Evolutionary conservation across 2,113 vertebrate species (phyloP).

Genomic region (Crotalus horridus): DNA sequence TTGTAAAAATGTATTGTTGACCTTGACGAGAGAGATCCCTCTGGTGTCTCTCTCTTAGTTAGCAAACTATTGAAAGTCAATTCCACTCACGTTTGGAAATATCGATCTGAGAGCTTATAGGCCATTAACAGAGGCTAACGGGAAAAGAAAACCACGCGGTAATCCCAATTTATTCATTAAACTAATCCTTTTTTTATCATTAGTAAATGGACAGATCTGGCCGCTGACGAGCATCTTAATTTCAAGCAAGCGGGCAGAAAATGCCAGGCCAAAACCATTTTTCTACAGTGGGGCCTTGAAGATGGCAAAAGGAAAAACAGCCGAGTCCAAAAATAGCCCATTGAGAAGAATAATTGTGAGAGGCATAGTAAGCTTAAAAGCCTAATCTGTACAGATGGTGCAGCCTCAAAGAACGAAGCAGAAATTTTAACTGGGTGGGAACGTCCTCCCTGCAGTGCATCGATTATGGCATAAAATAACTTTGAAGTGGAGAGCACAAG

Average conservation of each 20-base stretch:
- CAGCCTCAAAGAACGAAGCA: not conserved
- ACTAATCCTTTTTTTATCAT: constrained; percentile 7
- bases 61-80: constrained; percentile 2
- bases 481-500: not conserved
- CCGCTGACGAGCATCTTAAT: constrained; percentile 11
- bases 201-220: constrained; percentile 41
- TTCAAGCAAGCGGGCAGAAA: constrained; percentile 39
- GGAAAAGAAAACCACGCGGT: constrained; percentile 18
- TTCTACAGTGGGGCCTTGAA: constrained; percentile 27
- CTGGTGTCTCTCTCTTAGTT: not conserved
- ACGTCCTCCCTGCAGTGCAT: not conserved
- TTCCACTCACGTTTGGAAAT: constrained; percentile 4
- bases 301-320: constrained; percentile 20
- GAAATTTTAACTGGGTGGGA: not conserved
- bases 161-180: constrained; percentile 11
- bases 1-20: constrained; percentile 53
- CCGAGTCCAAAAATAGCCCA: not conserved
- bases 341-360: constrained; percentile 17
- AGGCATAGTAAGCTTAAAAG: not conserved
- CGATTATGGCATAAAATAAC: rapidly evolving
- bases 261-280: constrained; percentile 33
- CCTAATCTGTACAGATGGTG: not conserved
- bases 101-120: constrained; percentile 35
- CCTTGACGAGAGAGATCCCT: constrained; percentile 41
- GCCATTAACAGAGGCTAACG: constrained; percentile 18